Evolutionary conservation across 2,797 vertebrate species (phyloP).

Genomic region (Arremon aurantiirostris): DNA sequence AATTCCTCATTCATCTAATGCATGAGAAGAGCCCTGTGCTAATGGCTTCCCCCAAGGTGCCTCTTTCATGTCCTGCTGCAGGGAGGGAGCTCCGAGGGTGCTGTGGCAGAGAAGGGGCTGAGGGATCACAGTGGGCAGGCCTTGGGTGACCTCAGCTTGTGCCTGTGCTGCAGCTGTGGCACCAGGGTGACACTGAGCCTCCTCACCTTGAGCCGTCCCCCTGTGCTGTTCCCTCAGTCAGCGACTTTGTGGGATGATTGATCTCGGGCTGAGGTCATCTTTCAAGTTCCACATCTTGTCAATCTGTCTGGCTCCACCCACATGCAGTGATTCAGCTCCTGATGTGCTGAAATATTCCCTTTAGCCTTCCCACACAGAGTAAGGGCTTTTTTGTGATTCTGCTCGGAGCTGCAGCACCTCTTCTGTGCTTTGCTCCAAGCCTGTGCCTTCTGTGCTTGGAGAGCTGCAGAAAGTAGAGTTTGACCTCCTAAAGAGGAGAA

Average conservation of each 20-base stretch:
- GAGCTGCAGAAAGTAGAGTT: neutral
- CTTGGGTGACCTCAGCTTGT: neutral
- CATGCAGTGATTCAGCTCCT: slow-evolving; percentile 62
- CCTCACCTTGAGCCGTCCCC: neutral
- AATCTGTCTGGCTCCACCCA: slow-evolving; percentile 58
- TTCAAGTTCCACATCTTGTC: slow-evolving; percentile 39
- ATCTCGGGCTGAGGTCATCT: slow-evolving; percentile 47
- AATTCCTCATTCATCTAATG: neutral
- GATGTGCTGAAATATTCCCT: slow-evolving; percentile 52
- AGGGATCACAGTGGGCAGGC: neutral
- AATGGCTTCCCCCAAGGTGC: neutral
- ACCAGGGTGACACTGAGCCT: neutral
- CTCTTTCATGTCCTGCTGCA: neutral
- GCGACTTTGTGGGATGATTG: slow-evolving; percentile 6
- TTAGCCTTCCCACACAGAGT: slow-evolving; percentile 43
- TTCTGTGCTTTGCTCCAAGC: neutral
- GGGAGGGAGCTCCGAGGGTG: neutral
- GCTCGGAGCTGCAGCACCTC: neutral
- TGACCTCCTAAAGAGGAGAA: neutral
- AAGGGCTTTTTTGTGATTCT: neutral
- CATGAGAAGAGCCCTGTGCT: neutral
- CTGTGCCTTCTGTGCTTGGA: neutral
- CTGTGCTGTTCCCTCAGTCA: neutral
- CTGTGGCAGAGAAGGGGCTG: accelerated
- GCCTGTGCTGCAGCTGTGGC: neutral